Evolutionary conservation across 2,113 vertebrate genomes (phyloP), one percentile per base, ranked within the genome.

Genomic region (Aspiorhynchus laticeps): DNA sequence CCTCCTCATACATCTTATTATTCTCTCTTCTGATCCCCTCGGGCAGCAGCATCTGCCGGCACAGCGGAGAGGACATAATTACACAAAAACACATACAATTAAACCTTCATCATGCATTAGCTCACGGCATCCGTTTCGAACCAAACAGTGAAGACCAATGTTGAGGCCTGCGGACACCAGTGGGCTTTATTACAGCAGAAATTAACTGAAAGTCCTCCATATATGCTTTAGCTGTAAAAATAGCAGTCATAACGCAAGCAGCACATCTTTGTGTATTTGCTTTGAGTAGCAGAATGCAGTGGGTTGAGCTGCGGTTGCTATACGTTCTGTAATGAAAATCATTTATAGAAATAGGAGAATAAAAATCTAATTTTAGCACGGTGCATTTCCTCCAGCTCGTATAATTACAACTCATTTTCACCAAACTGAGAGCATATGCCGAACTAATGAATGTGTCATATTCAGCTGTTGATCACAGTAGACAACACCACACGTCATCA

Each of bases 1-100:
- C 95, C 93, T 99, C 97, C 93, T 99, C 98, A 88, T 95, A 99
- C 92, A 98, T 96, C 93, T 99, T 99, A 84, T 90, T 96, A 92
- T 97, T 98, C 33, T 98, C 97, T 92, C 97, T 95, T 89, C 94
- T 94, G 90, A 99, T 97, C 82, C 95, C 95, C 91, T 99, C 97
- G 61, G 98, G 98, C 80, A 99, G 95, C 90, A 97, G 94, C 94
- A 99, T 93, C 98, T 99, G 90, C 85, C 92, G 87, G 89, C 12
- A 85, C 79, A 86, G 48, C 48, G 17, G 71, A 65, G 65, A 65
- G 82, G 21, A 86, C 75, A 87, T 41, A 59, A 59, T 69, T 0
- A 80, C 82, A 89, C 15, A 80, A 73, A 84, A 84, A 19, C 26
- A 86, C 48, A 90, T 9, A 41, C 74, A 46, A 86, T 38, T 88